Base-by-base conservation (phyloP, 2,113 vertebrate species). In the Octodon degus region DNA sequence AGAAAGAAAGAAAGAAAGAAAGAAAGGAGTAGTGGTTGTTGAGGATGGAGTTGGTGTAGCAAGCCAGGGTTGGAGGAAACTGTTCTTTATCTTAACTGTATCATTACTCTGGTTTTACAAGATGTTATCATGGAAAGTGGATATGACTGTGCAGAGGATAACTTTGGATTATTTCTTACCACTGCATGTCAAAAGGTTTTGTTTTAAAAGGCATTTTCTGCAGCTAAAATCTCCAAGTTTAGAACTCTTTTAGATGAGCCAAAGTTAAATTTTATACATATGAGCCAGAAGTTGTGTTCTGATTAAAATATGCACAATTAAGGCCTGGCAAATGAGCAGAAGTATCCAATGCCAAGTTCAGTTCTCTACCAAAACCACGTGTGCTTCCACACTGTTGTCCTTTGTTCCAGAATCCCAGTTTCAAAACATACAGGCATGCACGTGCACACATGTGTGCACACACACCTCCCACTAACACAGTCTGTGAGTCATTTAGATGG, bases 261-360 rank as follows among this genome's bases (percentile, higher is more conserved):
- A 96, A 93, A 83, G 81, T 95, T 84, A 97, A 92, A 96, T 90
- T 93, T 96, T 58, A 92, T 43, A 37, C 88, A 95, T 34, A 89
- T 91, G 89, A 86, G 58, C 83, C 86, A 91, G 63, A 96, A 97
- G 63, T 83, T 83, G 68, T 89, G 68, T 50, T 93, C 80, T 74
- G 37, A 88, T 97, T 90, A 92, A 93, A 95, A 81, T 81, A 96
- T 24, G 12, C 67, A 89, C 62, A 91, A 76, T 80, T 87, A 92
- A 96, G 67, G 74, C 55, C 79, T 34, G 25, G 63, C 47, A 91
- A 86, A 43, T 70, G n/a, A 89, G 16, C 19, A 55, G 87, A 81
- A 43, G 34, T 1, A 58, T 55, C 60, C 40, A 53, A n/a, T 20
- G 65, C 74, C 62, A 79, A 94, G 22, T 25, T 14, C 25, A 86